These are phyloP conservation scores for Amia ocellicauda DNA, from an alignment of 2,113 vertebrate species.

Conservation along the genomic window DNA sequence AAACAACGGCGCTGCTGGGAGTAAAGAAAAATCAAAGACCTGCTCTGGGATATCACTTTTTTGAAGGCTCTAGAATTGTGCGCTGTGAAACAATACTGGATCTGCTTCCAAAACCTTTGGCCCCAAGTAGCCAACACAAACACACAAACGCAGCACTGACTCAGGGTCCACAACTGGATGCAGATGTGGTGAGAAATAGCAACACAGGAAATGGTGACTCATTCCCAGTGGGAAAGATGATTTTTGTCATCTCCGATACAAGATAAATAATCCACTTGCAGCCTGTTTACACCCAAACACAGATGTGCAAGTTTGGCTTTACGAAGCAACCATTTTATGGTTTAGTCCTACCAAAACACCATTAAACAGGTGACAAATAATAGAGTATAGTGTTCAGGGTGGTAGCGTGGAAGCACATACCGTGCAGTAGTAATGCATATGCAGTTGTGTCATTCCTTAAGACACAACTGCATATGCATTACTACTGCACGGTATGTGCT, in stretches of 20 bases:
- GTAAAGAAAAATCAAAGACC: no score
- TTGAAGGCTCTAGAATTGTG: neutral
- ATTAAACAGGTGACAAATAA: no score
- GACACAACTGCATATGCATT: neutral
- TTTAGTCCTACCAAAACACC: neutral
- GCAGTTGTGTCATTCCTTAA: neutral
- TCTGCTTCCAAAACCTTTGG: neutral
- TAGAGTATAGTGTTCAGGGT: no score
- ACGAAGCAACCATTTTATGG: neutral
- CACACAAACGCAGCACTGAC: neutral
- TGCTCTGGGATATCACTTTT: neutral
- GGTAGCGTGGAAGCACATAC: no score
- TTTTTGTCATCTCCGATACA: constrained; percentile 4
- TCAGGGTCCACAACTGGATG: neutral
- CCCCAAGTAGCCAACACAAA: neutral
- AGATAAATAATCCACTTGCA: neutral
- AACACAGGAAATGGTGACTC: constrained; percentile 19
- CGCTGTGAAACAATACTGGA: neutral
- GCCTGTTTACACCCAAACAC: constrained; percentile 9
- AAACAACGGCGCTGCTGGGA: no score
- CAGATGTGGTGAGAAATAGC: neutral
- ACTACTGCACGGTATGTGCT: neutral
- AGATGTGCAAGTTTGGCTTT: neutral
- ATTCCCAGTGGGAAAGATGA: constrained; percentile 4
- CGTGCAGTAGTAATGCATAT: neutral